These are phyloP conservation scores for Calephelis perditalis DNA, from an alignment of 2,888 invertebrate genomes.

Conservation along the genomic window DNA sequence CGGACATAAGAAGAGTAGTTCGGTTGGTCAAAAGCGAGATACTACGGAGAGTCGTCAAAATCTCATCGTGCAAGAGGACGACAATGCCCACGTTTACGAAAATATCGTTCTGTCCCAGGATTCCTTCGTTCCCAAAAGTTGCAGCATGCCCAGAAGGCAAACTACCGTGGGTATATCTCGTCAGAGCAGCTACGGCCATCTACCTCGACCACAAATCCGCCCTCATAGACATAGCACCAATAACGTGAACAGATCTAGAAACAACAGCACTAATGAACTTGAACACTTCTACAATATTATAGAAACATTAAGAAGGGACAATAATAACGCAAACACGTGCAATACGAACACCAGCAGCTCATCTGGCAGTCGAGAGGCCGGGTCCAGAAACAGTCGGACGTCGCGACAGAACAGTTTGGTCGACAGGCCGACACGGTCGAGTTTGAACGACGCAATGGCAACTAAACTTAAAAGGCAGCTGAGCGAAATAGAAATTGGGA, in stretches of 20 bases:
- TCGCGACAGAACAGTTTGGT: conserved; percentile 59
- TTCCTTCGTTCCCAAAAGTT: conserved; percentile 58
- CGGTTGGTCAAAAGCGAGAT: conserved; percentile 63
- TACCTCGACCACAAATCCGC: conserved; percentile 57
- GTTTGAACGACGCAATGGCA: conserved; percentile 37
- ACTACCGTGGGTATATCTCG: conserved; percentile 51
- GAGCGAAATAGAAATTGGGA: conserved; percentile 55
- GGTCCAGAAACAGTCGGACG: conserved; percentile 35
- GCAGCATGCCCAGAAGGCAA: conserved; percentile 69
- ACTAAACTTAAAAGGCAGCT: conserved; percentile 50
- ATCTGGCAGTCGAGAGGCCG: conserved; percentile 46
- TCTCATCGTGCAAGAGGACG: conserved; percentile 63
- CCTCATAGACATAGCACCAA: conserved; percentile 53
- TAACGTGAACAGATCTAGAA: conserved; percentile 50
- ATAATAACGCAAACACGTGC: conserved; percentile 35
- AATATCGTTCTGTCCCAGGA: conserved; percentile 53
- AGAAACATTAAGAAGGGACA: conserved; percentile 52
- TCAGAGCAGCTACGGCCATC: conserved; percentile 62
- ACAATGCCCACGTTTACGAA: conserved; percentile 65
- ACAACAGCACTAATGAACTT: conserved; percentile 49
- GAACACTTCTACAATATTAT: conserved; percentile 65
- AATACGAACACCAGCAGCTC: conserved; percentile 58
- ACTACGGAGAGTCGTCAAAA: conserved; percentile 72
- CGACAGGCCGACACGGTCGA: conserved; percentile 44
- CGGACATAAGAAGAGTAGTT: conserved; percentile 68